These are phyloP conservation scores for Pipistrellus pygmaeus DNA, from an alignment of 2,797 vertebrate species.

Conservation along the genomic window DNA sequence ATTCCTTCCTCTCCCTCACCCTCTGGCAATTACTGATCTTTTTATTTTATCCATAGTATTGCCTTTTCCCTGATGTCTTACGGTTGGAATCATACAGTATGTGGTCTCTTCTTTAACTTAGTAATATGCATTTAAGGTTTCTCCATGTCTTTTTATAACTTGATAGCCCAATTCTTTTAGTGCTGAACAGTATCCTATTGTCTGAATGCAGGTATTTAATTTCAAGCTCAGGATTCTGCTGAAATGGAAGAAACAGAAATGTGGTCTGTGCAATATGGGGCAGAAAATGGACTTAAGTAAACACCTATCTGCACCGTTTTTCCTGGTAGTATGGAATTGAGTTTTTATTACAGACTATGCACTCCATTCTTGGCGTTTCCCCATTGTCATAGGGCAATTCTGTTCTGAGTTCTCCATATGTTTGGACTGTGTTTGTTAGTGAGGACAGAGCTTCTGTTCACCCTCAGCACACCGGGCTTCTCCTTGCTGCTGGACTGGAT, in stretches of 20 bases:
- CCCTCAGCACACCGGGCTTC: neutral
- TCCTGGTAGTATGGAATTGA: neutral
- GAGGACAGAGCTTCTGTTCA: neutral
- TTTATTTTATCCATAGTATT: neutral
- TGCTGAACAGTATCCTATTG: neutral
- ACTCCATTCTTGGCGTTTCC: neutral
- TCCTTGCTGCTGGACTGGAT: neutral
- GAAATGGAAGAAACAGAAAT: constrained; percentile 26
- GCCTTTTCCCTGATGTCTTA: neutral
- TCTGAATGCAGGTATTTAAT: neutral
- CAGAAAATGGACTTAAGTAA: constrained; percentile 14
- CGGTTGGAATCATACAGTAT: neutral
- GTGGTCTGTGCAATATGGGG: neutral
- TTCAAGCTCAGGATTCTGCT: constrained; percentile 46
- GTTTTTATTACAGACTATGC: neutral
- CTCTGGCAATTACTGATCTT: neutral
- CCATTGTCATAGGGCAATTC: neutral
- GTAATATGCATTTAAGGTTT: neutral
- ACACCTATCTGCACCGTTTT: neutral
- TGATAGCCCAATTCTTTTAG: neutral
- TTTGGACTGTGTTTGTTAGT: neutral
- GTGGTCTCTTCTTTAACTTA: neutral
- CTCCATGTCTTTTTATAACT: neutral
- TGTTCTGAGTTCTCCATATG: neutral
- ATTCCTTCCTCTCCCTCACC: neutral